phyloP scores from a whole-genome alignment of 1,140 invertebrate species.

The Sitodiplosis mosellana region DNA sequence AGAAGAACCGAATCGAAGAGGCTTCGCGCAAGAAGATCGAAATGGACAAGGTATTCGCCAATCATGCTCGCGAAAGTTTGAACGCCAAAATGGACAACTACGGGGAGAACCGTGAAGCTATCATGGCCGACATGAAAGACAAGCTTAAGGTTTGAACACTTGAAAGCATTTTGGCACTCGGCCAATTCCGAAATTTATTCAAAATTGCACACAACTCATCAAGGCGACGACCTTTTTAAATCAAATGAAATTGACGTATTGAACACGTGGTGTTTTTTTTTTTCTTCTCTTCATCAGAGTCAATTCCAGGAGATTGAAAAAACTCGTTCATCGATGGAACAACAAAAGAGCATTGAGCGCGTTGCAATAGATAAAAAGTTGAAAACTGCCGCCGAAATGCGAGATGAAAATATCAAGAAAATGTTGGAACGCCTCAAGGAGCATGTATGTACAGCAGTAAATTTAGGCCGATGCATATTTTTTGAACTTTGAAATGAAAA shows the following conservation, averaged over 20 bases:
- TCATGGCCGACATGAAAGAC: slow-evolving; percentile 67
- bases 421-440: slow-evolving; percentile 75
- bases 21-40: slow-evolving; percentile 78
- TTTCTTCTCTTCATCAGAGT: slow-evolving; percentile 25
- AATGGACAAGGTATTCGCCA: slow-evolving; percentile 64
- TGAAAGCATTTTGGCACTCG: neutral
- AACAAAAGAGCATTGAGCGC: slow-evolving; percentile 65
- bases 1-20: slow-evolving; percentile 72
- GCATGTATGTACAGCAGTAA: slow-evolving; percentile 44
- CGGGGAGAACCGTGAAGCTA: slow-evolving; percentile 71
- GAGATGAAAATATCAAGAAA: slow-evolving; percentile 72
- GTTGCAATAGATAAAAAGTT: slow-evolving; percentile 69
- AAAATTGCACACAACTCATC: too few relatives aligned
- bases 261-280: slow-evolving; percentile 2
- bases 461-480: neutral
- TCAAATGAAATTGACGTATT: neutral
- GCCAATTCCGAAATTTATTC: neutral
- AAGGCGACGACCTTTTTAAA: too few relatives aligned
- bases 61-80: slow-evolving; percentile 64
- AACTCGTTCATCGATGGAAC: slow-evolving; percentile 56
- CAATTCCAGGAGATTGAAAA: slow-evolving; percentile 69
- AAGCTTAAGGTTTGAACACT: slow-evolving; percentile 58
- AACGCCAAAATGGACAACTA: slow-evolving; percentile 78
- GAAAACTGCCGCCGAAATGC: slow-evolving; percentile 59
- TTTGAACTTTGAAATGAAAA: neutral